Base-by-base conservation (phyloP, 2,888 invertebrate genomes). In the Apocheima hispidaria region DNA sequence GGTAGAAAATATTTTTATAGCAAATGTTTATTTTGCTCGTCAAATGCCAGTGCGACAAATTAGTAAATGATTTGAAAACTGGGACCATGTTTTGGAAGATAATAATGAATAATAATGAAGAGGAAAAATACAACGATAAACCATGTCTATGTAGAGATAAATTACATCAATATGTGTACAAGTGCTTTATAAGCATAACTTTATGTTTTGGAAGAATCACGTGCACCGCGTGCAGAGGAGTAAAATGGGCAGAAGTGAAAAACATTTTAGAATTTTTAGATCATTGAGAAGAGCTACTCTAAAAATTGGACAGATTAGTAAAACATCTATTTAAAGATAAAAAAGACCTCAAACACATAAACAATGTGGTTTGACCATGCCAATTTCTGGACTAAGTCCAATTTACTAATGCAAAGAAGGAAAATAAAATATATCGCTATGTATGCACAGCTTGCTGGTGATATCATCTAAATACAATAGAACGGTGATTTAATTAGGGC, bases 321-420 rank as follows among this genome's bases (percentile, higher is more conserved):
- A 44, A 36, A 44, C 3, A 23, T 18, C 55, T 55, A 46, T 56
- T 61, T 51, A 52, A 30, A 56, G 56, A 51, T 23, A 20, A 40
- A n/a, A 33, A 61, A 35, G 35, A 30, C 49, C 36, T 57, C 33
- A 53, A 68, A 48, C 36, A 56, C n/a, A 6, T 65, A 62, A 63
- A 68, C 59, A 60, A 69, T 66, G 55, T 63, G 63, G 64, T 65
- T 66, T 77, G 79, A 75, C 79, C 77, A 78, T 78, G 77, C 71
- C 57, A 68, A 73, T 68, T 74, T 68, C 75, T 84, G 83, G 83
- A 78, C 36, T 30, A 40, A 38, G 57, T 78, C 83, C 83, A 83
- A 78, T 23, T 49, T 53, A 60, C 61, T 66, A 69, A 67, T 58
- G 60, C 68, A 65, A 71, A 71, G 64, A 74, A 75, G 78, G 74